phyloP scores from a whole-genome alignment of 2,113 vertebrate genomes.

The Rynchops niger region DNA sequence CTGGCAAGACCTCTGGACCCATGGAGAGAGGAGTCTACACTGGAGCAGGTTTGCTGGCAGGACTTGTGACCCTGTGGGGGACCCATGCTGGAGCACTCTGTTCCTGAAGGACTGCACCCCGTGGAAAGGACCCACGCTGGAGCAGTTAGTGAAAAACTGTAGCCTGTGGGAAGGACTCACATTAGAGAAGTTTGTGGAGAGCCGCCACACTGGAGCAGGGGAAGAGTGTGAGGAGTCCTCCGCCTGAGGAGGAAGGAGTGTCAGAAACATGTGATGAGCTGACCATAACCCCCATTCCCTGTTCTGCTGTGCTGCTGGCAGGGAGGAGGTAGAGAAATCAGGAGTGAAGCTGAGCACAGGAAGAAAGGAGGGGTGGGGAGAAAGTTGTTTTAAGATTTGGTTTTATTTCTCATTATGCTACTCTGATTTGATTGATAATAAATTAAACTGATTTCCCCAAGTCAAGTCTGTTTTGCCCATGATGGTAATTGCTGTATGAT shows the following conservation, averaged over 20 bases:
- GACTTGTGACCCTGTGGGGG: neutral
- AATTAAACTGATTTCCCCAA: neutral
- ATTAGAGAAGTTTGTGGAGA: neutral
- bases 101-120: neutral
- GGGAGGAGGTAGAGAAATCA: neutral
- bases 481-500: neutral
- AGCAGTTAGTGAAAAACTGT: neutral
- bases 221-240: neutral
- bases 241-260: neutral
- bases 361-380: neutral
- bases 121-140: neutral
- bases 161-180: neutral
- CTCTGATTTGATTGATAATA: neutral
- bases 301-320: neutral
- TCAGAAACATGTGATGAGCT: neutral
- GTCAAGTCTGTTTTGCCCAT: neutral
- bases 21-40: neutral
- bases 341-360: neutral
- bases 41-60: neutral
- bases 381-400: neutral
- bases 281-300: neutral
- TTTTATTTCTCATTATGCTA: neutral
- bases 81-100: neutral
- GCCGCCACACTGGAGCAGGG: neutral
- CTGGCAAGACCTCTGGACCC: neutral